Conservation (phyloP, 2,113 vertebrate genomes). For the Dissostichus mawsoni region DNA sequence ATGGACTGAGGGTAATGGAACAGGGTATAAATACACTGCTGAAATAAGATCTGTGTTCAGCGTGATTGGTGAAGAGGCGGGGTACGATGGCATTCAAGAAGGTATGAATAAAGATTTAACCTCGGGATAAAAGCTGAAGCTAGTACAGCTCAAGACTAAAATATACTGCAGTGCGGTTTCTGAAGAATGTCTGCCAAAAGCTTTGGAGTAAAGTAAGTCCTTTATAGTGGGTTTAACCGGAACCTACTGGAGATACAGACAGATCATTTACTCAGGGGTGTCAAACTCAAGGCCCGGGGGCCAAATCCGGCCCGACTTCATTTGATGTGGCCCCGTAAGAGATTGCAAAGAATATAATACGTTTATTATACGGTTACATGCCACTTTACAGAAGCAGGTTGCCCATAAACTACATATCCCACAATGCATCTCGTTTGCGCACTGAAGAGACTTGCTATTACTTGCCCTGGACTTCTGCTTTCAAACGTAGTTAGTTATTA, state of each 20-base stretch:
- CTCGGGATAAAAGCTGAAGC: neutral
- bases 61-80: neutral
- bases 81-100: neutral
- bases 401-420: too few species aligned
- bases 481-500: too few species aligned
- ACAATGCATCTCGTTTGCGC: too few species aligned
- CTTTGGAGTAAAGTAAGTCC: neutral
- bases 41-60: constrained; percentile 2
- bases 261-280: neutral
- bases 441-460: too few species aligned
- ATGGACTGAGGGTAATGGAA: constrained; percentile 17
- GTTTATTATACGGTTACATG: too few species aligned
- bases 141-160: neutral
- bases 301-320: too few species aligned
- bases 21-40: neutral
- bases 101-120: neutral
- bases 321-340: too few species aligned
- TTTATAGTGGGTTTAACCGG: neutral
- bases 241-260: neutral
- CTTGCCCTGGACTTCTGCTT: too few species aligned
- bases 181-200: neutral
- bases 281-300: too few species aligned
- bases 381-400: too few species aligned
- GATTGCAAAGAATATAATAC: too few species aligned
- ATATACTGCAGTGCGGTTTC: neutral